These are phyloP conservation scores for Junco hyemalis DNA, from an alignment of 2,113 vertebrate genomes.

Conservation along the genomic window DNA sequence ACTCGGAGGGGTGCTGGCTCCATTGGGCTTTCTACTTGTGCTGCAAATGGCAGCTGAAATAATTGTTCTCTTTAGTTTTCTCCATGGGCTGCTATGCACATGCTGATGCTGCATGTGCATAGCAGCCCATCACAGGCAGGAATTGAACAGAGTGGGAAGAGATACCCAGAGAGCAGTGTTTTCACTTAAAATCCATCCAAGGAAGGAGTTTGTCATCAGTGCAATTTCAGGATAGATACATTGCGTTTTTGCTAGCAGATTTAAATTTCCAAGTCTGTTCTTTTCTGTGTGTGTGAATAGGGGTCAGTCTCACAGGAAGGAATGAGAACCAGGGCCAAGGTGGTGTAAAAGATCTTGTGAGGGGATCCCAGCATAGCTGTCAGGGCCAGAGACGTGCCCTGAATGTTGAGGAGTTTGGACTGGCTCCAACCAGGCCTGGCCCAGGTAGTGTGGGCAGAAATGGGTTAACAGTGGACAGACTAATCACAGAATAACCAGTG, in stretches of 20 bases:
- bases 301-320: background rate
- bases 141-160: background rate
- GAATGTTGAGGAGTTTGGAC: background rate
- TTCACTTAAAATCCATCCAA: background rate
- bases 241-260: background rate
- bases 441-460: background rate
- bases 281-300: background rate
- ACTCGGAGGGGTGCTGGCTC: background rate
- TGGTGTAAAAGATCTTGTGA: background rate
- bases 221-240: background rate
- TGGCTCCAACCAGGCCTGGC: background rate
- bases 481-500: background rate
- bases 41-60: background rate
- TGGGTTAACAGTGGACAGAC: background rate
- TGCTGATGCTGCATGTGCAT: background rate
- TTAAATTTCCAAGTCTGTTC: background rate
- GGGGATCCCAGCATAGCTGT: background rate
- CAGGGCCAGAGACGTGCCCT: background rate
- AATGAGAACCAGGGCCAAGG: background rate
- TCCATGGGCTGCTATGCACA: too few relatives aligned
- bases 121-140: background rate
- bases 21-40: background rate
- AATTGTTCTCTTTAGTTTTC: background rate
- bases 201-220: background rate
- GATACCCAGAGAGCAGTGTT: background rate